These are phyloP conservation scores for Zaprionus inermis DNA, from an alignment of 1,140 invertebrate genomes.

Conservation along the genomic window DNA sequence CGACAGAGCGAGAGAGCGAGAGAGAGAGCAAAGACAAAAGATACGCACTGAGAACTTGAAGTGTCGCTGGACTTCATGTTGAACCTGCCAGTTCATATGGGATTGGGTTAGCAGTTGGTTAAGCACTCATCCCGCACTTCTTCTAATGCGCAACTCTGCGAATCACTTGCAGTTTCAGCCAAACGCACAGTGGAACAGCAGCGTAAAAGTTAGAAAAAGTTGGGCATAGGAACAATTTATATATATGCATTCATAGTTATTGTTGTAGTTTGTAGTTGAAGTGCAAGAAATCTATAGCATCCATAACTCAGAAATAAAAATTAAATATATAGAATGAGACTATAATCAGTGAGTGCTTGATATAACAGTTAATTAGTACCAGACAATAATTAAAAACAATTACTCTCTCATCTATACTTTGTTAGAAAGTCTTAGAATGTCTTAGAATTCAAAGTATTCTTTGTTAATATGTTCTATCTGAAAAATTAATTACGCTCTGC, in stretches of 20 bases:
- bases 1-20: not conserved
- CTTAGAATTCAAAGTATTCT: no score
- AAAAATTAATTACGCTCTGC: no score
- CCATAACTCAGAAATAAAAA: no score
- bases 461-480: not conserved
- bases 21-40: conserved; percentile 4
- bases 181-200: conserved; percentile 40
- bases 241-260: no score
- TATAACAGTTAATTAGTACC: no score
- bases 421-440: no score
- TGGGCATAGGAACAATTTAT: not conserved
- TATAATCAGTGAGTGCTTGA: no score
- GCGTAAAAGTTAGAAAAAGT: not conserved
- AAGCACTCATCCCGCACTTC: conserved; percentile 51
- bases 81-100: conserved; percentile 49
- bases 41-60: conserved; percentile 34
- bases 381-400: no score
- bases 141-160: conserved; percentile 45
- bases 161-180: conserved; percentile 68
- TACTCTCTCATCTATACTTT: no score
- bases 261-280: no score
- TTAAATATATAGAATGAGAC: no score
- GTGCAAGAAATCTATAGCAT: no score
- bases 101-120: conserved; percentile 56
- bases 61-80: conserved; percentile 43